Percentiles rank a stretch among this genome's conserved stretches.
phyloP scores from a whole-genome alignment of 2,113 vertebrate genomes.

The Oryzias woworae region DNA sequence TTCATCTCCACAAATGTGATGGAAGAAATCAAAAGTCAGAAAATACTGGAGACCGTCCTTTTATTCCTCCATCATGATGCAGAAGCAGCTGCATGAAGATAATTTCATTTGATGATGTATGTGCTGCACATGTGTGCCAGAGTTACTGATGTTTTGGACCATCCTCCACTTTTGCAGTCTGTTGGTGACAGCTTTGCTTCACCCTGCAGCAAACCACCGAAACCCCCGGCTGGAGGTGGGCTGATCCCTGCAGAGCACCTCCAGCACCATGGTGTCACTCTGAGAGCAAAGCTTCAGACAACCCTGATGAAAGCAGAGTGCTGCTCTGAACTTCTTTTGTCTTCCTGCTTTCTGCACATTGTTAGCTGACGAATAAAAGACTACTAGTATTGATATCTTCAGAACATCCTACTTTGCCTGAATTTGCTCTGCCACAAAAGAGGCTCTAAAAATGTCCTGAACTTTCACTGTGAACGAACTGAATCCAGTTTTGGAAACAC shows the following conservation, averaged over 20 bases:
- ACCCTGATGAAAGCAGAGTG: not conserved
- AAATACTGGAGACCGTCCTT: conserved; percentile 29
- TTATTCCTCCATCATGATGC: conserved; percentile 14
- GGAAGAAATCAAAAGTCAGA: conserved; percentile 30
- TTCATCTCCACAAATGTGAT: conserved; percentile 12
- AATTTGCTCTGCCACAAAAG: conserved; percentile 6
- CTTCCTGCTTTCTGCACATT: conserved; percentile 10
- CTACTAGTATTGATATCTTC: not conserved
- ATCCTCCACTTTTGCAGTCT: too few species aligned
- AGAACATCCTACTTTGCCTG: not conserved
- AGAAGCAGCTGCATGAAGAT: conserved; percentile 1
- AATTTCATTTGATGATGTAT: conserved; percentile 39
- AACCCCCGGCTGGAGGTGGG: conserved; percentile 1
- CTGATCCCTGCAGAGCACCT: conserved; percentile 5
- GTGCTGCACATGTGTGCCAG: conserved; percentile 33
- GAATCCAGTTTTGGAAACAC: conserved; percentile 64
- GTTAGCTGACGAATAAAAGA: conserved; percentile 2
- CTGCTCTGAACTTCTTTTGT: not conserved
- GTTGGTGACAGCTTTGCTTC: too few species aligned
- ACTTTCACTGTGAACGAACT: conserved; percentile 69
- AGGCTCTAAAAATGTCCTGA: conserved; percentile 55
- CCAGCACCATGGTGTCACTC: not conserved
- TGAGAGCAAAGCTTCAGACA: not conserved
- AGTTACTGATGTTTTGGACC: conserved; percentile 3
- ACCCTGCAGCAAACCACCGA: not conserved